A percentile compares a stretch with the other conserved stretches of the same genome.
Conservation (phyloP, 2,113 vertebrate species). For the Lepisosteus oculatus region DNA sequence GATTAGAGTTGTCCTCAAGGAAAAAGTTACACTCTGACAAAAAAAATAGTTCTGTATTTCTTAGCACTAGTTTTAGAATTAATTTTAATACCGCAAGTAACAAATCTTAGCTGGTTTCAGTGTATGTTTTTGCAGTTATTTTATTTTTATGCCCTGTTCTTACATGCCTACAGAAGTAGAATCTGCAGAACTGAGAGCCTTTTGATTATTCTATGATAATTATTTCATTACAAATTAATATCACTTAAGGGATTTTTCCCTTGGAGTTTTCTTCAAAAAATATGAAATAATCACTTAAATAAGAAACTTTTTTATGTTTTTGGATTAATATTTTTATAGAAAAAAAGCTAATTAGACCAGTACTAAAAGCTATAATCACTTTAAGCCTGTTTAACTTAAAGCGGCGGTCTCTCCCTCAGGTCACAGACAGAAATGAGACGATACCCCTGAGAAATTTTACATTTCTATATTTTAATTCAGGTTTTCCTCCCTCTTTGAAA, state of each 20-base stretch:
- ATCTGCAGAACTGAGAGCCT: slow-evolving; percentile 13
- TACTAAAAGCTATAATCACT: slow-evolving; percentile 45
- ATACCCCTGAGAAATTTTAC: slow-evolving; percentile 35
- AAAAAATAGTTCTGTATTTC: slow-evolving; percentile 23
- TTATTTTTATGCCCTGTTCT: slow-evolving; percentile 9
- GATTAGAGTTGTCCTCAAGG: background rate
- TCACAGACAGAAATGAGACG: slow-evolving; percentile 37
- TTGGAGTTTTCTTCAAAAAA: slow-evolving; percentile 25
- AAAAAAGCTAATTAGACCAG: slow-evolving; percentile 38
- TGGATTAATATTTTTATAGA: slow-evolving; percentile 30
- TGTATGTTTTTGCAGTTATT: slow-evolving; percentile 21
- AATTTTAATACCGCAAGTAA: slow-evolving; percentile 20
- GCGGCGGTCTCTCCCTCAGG: slow-evolving; percentile 37
- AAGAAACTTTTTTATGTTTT: slow-evolving; percentile 23
- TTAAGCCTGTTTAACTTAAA: slow-evolving; percentile 50
- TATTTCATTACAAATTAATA: slow-evolving; percentile 44
- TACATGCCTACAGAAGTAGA: slow-evolving; percentile 20
- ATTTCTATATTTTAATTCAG: slow-evolving; percentile 7
- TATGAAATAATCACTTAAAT: slow-evolving; percentile 36
- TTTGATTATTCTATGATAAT: slow-evolving; percentile 45
- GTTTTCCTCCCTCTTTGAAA: slow-evolving; percentile 2
- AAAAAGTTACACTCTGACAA: slow-evolving; percentile 17
- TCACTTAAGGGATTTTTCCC: slow-evolving; percentile 23
- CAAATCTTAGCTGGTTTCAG: slow-evolving; percentile 18
- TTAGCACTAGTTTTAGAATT: no score